Evolutionary conservation across 2,113 vertebrate genomes (phyloP), one percentile per base, ranked within the genome.

Genomic region (Eurypyga helias): DNA sequence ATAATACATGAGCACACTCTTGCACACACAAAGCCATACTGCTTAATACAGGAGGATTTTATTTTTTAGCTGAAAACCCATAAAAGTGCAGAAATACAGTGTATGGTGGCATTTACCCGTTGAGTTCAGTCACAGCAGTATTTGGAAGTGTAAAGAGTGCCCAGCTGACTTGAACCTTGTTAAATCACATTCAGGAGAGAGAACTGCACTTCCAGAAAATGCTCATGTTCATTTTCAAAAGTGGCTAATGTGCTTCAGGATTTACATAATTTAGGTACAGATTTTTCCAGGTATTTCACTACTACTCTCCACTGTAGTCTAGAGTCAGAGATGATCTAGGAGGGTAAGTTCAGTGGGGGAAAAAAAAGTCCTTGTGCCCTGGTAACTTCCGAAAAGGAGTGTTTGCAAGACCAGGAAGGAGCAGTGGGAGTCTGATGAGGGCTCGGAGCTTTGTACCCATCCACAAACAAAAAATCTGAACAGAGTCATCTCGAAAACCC

Each of bases 1-100:
- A 13, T 96, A 94, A 96, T 94, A 65, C 58, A 97, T 54, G 95
- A 90, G 90, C 58, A 51, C 31, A 11, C 57, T 60, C 52, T 57
- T 25, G 61, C 71, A 60, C 60, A 48, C 58, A 25, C 41, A 45
- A 19, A 87, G 65, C 85, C 67, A 6, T 18, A 2, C 55, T 24
- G 31, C 81, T 93, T 29, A 9, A 62, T 82, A 81, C 66, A 76
- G 43, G 58, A 34, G 5, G 10, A 6, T 48, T 66, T 24, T 45
- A 52, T 3, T 26, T 33, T 66, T 54, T 4, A 8, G 52, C 55
- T 90, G 73, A 23, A 77, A 72, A 11, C 54, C 69, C 77, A 9
- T 34, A 33, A 17, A 69, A 62, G 48, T 3, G 0, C 71, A 69
- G 81, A 60, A 38, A 86, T 45, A 49, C 77, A 83, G 66, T 51